Evolutionary conservation across 2,888 invertebrate genomes (phyloP).

Genomic region (Dryococelus australis): DNA sequence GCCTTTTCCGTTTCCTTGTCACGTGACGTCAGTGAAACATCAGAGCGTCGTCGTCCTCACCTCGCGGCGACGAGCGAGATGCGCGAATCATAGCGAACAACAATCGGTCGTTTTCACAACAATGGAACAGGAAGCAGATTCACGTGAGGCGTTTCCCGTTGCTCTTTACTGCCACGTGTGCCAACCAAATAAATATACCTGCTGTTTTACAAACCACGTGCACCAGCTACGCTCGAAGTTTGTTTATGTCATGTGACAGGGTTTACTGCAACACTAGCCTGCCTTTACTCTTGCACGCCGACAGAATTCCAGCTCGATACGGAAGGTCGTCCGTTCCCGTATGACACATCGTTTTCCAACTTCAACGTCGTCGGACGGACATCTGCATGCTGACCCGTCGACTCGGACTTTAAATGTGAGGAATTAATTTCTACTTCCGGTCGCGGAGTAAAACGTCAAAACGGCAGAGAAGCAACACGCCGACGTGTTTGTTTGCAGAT

Average conservation of each 20-base stretch:
- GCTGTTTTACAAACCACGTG: not conserved
- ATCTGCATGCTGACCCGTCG: too few relatives aligned
- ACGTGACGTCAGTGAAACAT: slow-evolving; percentile 1
- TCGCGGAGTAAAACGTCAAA: too few relatives aligned
- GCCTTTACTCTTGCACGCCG: too few relatives aligned
- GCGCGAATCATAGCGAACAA: not conserved
- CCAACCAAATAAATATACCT: not conserved
- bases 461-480: not conserved
- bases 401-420: too few relatives aligned
- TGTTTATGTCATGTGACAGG: not conserved
- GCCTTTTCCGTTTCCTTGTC: not conserved
- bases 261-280: too few relatives aligned
- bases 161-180: too few relatives aligned
- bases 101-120: not conserved
- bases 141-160: not conserved
- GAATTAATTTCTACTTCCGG: too few relatives aligned
- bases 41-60: not conserved
- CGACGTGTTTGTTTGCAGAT: not conserved
- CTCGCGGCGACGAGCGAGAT: not conserved
- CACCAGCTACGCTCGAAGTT: not conserved
- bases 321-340: not conserved
- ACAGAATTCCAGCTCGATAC: not conserved
- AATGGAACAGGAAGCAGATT: not conserved
- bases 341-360: not conserved
- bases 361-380: too few relatives aligned